Conservation (phyloP, 2,113 vertebrate genomes). For the Puntigrus tetrazona region DNA sequence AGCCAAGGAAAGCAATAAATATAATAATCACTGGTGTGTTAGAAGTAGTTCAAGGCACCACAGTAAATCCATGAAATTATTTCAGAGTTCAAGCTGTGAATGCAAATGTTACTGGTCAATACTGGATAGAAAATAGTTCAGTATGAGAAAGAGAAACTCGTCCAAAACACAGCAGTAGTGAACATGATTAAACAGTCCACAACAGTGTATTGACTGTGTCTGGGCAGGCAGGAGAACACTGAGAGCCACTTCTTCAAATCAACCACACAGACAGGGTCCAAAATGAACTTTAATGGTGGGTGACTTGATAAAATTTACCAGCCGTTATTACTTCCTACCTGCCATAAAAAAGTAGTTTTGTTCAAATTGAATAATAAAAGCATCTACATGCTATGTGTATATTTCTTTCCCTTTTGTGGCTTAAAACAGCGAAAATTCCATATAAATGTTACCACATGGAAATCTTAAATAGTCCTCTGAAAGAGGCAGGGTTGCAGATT, state of each 20-base stretch:
- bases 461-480: too few relatives aligned
- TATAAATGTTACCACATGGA: neutral
- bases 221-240: neutral
- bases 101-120: conserved; percentile 16
- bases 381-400: neutral
- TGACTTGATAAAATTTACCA: neutral
- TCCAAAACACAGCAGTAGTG: conserved; percentile 4
- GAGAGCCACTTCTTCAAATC: neutral
- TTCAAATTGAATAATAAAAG: neutral
- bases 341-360: too few relatives aligned
- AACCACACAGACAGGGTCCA: neutral
- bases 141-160: neutral
- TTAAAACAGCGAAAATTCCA: neutral
- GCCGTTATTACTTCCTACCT: neutral
- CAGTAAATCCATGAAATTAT: conserved; percentile 5
- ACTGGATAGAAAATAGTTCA: neutral
- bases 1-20: conserved; percentile 6
- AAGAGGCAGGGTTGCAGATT: neutral
- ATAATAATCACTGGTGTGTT: conserved; percentile 9
- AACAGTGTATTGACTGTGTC: conserved; percentile 9
- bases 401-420: neutral
- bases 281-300: neutral
- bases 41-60: conserved; percentile 8
- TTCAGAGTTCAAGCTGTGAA: neutral
- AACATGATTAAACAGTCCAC: neutral